Evolutionary conservation across 2,888 invertebrate genomes (phyloP), one percentile per base, ranked within the genome.

Genomic region (Mongoloraphidia duomilia): DNA sequence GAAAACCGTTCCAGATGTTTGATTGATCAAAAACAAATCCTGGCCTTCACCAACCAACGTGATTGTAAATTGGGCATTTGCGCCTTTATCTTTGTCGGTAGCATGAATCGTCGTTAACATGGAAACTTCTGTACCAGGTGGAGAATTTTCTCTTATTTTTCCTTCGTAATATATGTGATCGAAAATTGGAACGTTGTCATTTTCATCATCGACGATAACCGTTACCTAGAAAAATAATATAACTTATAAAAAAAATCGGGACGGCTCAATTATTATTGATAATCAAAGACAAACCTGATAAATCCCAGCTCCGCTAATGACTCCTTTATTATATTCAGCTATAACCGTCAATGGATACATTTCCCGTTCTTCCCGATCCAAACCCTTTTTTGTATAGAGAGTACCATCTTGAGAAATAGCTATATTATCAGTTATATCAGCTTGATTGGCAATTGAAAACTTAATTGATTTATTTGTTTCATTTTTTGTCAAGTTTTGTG

Each of bases 111-210:
- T 77, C 56, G 77, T 75, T 50, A 79, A 76, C 64, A 87, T 69
- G 54, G 76, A 75, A 1, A 90, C 78, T 63, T 83, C 81, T 0
- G 82, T 80, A 8, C 81, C 81, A 38, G 72, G 68, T 9, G 70
- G 69, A 34, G 85, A 79, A 64, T 93, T 90, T 68, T 94, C 93
- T 41, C 71, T 68, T 12, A 94, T 81, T 52, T 75, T 73, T 1
- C 89, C 88, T 58, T 86, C 83, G 62, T 90, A 93, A 1, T 71
- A 64, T 1, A 74, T 61, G 10, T 76, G 67, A 54, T 82, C 80
- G 63, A 94, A 93, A 50, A 77, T 65, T 0, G 94, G 93, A 4
- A 88, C 76, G 60, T 90, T 90, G 60, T 91, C 91, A 60, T 92
- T 91, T 52, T 86, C 86, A 61, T 92, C 91, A 52, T 86, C 84